Evolutionary conservation across 2,888 invertebrate species (phyloP).

Genomic region (Charanyca ferruginea): DNA sequence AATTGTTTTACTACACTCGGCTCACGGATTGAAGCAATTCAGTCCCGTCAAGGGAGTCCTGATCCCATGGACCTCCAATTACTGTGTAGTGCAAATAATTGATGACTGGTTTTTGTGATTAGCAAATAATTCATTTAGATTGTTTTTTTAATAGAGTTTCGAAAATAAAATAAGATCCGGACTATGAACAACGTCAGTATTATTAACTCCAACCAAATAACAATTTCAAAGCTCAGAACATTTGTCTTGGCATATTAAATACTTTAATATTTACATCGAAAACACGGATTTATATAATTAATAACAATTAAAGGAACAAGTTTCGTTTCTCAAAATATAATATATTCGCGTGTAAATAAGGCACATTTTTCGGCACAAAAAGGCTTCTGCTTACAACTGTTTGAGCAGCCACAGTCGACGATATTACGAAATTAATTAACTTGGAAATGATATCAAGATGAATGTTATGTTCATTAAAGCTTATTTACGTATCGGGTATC

Average conservation of each 20-base stretch:
- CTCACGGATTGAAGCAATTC: constrained; percentile 6
- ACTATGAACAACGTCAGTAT: not conserved
- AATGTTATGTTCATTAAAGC: constrained; percentile 50
- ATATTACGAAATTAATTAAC: constrained; percentile 60
- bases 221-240: not conserved
- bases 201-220: not conserved
- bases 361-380: constrained; percentile 16
- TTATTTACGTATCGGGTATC: constrained; percentile 49
- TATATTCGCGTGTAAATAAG: constrained; percentile 15
- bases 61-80: constrained; percentile 9
- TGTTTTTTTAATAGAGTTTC: not conserved
- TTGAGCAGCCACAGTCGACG: constrained; percentile 32
- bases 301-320: constrained; percentile 2
- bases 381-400: constrained; percentile 17
- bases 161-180: not conserved
- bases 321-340: constrained; percentile 7
- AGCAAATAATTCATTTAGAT: constrained; percentile 19
- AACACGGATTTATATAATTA: constrained; percentile 26
- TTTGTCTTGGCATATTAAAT: not conserved
- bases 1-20: constrained; percentile 11
- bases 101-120: constrained; percentile 17
- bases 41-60: not conserved
- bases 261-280: constrained; percentile 8
- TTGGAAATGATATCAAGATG: constrained; percentile 46
- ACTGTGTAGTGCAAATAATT: constrained; percentile 21